Evolutionary conservation across 2,888 invertebrate genomes (phyloP), one percentile per base, ranked within the genome.

Genomic region (Eumerus sabulonum): DNA sequence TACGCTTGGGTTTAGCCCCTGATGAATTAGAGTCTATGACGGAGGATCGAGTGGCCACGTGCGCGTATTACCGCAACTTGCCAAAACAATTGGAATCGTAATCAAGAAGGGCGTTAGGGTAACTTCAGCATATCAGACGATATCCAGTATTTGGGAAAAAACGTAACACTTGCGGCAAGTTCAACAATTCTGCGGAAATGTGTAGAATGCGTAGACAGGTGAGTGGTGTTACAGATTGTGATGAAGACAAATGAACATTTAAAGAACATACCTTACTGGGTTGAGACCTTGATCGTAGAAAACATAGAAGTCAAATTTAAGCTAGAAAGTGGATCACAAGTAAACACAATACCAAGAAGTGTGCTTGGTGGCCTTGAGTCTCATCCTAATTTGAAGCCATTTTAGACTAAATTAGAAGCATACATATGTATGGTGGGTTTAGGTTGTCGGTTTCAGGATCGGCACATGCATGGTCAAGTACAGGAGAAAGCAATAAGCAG

Each of bases 391-490:
- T 14, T 62, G 12, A 19, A 40, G 1, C 13, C 0, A 0, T 62
- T 11, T 62, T 11, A 16, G 1, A 9, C 38, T 5, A 62, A 50
- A 16, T 50, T 50, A 14, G 11, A 50, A n/a, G 50, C 42, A n/a
- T n/a, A n/a, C n/a, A n/a, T n/a, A n/a, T n/a, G 27, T 62, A 50
- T 50, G 27, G 60, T 13, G 62, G 50, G 9, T 62, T 40, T 18
- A 40, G 14, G 38, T 16, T 60, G 14, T n/a, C 7, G 4, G 48
- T 62, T 3, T 1, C n/a, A 16, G 18, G 50, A 1, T 9, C 14
- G 13, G 13, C 9, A 11, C 4, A 12, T 19, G 13, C 13, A 45
- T 16, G 2, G 18, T 60, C 3, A 14, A 9, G 11, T 38, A 60
- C 17, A 60, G 48, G 17, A 18, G 38, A 48, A 18, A 38, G 27